Evolutionary conservation across 2,888 invertebrate species (phyloP), one percentile per base, ranked within the genome.

Genomic region (Tipula unca): DNA sequence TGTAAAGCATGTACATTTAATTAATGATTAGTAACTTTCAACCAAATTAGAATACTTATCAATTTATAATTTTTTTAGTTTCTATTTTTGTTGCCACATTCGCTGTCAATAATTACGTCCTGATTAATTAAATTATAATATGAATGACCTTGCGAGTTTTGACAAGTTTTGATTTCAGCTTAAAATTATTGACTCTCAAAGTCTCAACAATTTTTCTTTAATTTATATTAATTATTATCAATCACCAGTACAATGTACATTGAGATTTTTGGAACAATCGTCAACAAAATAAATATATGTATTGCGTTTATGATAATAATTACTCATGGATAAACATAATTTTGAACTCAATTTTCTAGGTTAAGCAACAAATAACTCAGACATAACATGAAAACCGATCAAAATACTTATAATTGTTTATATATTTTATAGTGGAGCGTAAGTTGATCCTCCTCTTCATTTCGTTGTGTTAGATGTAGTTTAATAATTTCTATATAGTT

Each of bases 361-460:
- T 48, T 48, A 48, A 48, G 17, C 8, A 48, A 17, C 13, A 39
- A 10, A 39, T n/a, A 13, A 48, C 48, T 25, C 69, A 69, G 69
- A 69, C 69, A 25, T 25, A 69, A 69, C 20, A 69, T 69, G 69
- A 69, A 69, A 69, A 69, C 20, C 69, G 69, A 69, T 69, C 69
- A 69, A 69, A 69, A 20, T 48, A 69, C 1, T 25, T 25, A 69
- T 25, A 48, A 48, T 20, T 20, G 6, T 48, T 48, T 69, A 20
- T 69, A 25, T 25, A 69, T 25, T 69, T 69, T 69, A 25, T 25
- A 69, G 69, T 69, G 69, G 20, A 69, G 25, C 3, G 10, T 69
- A 69, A 69, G 69, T 69, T 69, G 69, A 69, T 69, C 69, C 69
- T 69, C 69, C 69, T 69, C 69, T 69, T 69, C 69, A 69, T 69